Base-by-base conservation (phyloP, 2,113 vertebrate genomes). In the Craseonycteris thonglongyai region DNA sequence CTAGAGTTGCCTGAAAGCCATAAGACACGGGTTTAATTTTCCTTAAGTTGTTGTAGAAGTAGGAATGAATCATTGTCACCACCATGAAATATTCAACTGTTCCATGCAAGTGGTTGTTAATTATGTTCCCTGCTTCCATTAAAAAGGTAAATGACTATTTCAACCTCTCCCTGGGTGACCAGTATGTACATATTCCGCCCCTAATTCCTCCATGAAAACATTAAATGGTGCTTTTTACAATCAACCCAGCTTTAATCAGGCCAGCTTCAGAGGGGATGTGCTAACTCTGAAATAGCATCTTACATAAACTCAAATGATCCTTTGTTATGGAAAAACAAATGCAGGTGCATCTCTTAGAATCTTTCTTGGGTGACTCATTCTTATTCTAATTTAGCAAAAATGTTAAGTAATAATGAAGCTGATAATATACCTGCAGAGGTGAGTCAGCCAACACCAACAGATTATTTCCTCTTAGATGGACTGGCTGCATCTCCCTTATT, bases 51-150 rank as follows among this genome's bases (percentile, higher is more conserved):
- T 61, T 85, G 26, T 38, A 91, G 82, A 94, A 88, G 10, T 61
- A 93, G 35, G 38, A 42, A 90, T 93, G 76, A 90, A 80, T 83
- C 82, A 95, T 33, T 83, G 51, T 92, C 74, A 59, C 66, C 71
- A 84, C 87, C 54, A 59, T 45, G 58, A 90, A 95, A 95, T 81
- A 88, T 26, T 86, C 47, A 71, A 91, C 35, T 69, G n/a, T 74
- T 78, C 69, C 16, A 61, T 78, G 59, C 72, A 82, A 88, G 94
- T 75, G 4, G 75, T 68, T 76, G 65, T 98, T 98, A 98, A 98
- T 98, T 98, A 97, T 96, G 96, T 96, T 96, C 96, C 94, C 96
- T 97, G 95, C 96, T 97, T 98, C 96, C 93, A 95, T 97, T 97
- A 97, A 97, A 97, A 91, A 98, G 96, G 14, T 2, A 98, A 98